phyloP scores from a whole-genome alignment of 2,113 vertebrate genomes.

The Amphiprion ocellaris region DNA sequence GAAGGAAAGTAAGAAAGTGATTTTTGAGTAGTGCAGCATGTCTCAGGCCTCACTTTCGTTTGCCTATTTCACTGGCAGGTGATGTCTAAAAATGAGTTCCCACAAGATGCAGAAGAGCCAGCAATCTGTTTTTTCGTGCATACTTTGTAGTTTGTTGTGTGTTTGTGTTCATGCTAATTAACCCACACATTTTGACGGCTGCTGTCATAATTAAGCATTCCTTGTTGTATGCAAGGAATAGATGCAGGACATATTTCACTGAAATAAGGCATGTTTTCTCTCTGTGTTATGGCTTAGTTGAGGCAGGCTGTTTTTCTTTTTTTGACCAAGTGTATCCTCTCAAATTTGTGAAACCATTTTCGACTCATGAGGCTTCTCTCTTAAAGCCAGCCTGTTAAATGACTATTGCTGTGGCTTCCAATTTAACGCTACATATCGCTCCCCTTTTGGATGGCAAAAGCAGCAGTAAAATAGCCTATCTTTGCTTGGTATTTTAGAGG shows the following conservation, averaged over 20 bases:
- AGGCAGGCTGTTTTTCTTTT: slow-evolving; percentile 1
- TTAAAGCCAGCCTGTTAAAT: slow-evolving; percentile 73
- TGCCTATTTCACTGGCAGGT: slow-evolving; percentile 51
- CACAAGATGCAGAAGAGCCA: slow-evolving; percentile 50
- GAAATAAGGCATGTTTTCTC: background rate
- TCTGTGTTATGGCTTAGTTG: background rate
- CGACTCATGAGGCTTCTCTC: slow-evolving; percentile 61
- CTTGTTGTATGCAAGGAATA: slow-evolving; percentile 8
- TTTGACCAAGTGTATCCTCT: slow-evolving; percentile 27
- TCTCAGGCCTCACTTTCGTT: slow-evolving; percentile 19
- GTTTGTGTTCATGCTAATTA: slow-evolving; percentile 47
- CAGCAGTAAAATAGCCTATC: slow-evolving; percentile 57
- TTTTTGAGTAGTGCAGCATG: slow-evolving; percentile 12
- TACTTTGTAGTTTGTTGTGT: slow-evolving; percentile 30
- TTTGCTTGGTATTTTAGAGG: slow-evolving; percentile 58
- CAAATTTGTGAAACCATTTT: slow-evolving; percentile 65
- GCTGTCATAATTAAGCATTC: slow-evolving; percentile 18
- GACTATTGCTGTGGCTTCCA: slow-evolving; percentile 70
- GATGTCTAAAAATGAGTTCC: slow-evolving; percentile 60
- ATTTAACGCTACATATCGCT: slow-evolving; percentile 77
- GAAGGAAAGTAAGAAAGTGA: slow-evolving; percentile 15
- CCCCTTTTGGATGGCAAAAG: slow-evolving; percentile 58
- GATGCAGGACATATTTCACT: background rate
- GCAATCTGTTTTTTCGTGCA: slow-evolving; percentile 35
- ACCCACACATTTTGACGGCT: slow-evolving; percentile 23